Conservation (phyloP, 2,113 vertebrate genomes). For the Haplochromis vanheusdeni region DNA sequence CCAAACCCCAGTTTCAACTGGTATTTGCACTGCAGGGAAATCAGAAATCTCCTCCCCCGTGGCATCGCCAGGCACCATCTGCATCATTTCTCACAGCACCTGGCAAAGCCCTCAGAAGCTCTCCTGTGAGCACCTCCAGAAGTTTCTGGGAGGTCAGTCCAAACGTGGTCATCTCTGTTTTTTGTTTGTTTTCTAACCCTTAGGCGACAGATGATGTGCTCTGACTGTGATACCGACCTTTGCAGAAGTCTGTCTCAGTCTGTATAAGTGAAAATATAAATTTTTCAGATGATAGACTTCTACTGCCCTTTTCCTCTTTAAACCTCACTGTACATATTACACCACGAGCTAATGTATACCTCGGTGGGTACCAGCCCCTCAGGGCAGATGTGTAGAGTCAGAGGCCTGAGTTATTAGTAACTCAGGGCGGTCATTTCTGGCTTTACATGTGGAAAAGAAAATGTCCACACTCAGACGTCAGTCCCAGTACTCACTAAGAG, state of each 20-base stretch:
- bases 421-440: not conserved
- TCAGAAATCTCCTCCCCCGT: conserved; percentile 9
- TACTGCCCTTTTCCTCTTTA: not conserved
- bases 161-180: not conserved
- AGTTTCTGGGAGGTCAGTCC: conserved; percentile 20
- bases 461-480: not conserved
- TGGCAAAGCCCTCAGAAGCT: conserved; percentile 12
- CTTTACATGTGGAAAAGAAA: not conserved
- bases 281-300: conserved; percentile 2
- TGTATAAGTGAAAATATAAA: not conserved
- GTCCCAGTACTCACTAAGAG: not conserved
- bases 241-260: not conserved
- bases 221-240: not conserved
- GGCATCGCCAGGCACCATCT: conserved; percentile 42
- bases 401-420: conserved; percentile 30
- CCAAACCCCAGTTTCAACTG: conserved; percentile 28
- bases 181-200: not conserved
- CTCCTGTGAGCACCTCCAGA: conserved; percentile 5
- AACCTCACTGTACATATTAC: not conserved
- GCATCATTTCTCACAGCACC: conserved; percentile 24
- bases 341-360: not conserved
- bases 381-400: conserved; percentile 4
- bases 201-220: conserved; percentile 4
- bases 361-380: not conserved
- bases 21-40: conserved; percentile 11